Evolutionary conservation across 2,888 invertebrate genomes (phyloP).

Genomic region (Drosophila paucipuncta): DNA sequence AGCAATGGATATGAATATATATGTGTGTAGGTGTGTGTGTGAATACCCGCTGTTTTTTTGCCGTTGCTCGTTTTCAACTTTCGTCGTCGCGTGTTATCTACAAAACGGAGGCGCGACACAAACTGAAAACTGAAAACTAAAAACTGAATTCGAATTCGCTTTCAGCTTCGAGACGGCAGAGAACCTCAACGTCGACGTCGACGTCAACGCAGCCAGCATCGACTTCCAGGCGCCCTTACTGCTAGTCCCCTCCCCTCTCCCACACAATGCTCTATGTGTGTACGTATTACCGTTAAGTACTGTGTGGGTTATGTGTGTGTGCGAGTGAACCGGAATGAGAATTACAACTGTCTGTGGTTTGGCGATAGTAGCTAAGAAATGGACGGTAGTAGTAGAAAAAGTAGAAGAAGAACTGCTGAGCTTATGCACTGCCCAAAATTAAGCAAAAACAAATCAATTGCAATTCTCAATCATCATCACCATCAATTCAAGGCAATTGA

Average conservation of each 20-base stretch:
- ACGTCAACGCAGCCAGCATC: slow-evolving; percentile 27
- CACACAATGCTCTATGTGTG: not conserved
- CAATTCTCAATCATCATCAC: not conserved
- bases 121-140: slow-evolving; percentile 76
- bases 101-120: slow-evolving; percentile 83
- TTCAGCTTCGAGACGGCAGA: slow-evolving; percentile 54
- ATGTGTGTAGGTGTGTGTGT: slow-evolving; percentile 14
- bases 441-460: not conserved
- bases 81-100: slow-evolving; percentile 73
- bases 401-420: slow-evolving; percentile 4
- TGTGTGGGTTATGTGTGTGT: slow-evolving; percentile 22
- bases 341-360: slow-evolving; percentile 24
- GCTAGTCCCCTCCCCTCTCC: slow-evolving; percentile 1
- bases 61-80: slow-evolving; percentile 17
- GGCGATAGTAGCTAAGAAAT: slow-evolving; percentile 23
- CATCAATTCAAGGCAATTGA: slow-evolving; percentile 22
- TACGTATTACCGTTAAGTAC: slow-evolving; percentile 51
- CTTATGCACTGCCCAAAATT: slow-evolving; percentile 35
- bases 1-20: slow-evolving; percentile 18
- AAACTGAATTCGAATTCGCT: slow-evolving; percentile 76
- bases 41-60: slow-evolving; percentile 37
- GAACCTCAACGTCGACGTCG: slow-evolving; percentile 3
- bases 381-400: slow-evolving; percentile 9
- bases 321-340: slow-evolving; percentile 9
- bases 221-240: slow-evolving; percentile 47